Percentiles rank a stretch among this genome's conserved stretches.
Evolutionary conservation across 2,113 vertebrate genomes (phyloP).

Genomic region (Centropus unirufus): DNA sequence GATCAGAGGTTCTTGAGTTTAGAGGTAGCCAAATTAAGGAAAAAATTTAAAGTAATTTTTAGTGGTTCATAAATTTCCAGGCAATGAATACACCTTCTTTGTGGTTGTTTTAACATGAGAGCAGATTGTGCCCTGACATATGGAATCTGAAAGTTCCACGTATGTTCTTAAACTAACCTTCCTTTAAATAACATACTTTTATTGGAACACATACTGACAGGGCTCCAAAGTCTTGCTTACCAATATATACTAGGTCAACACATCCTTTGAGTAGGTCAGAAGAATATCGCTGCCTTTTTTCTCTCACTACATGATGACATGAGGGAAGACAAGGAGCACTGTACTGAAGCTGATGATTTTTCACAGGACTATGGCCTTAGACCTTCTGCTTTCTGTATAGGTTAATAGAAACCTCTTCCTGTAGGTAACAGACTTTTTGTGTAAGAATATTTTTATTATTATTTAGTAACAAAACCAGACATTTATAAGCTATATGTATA

Average conservation of each 20-base stretch:
- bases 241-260: not conserved
- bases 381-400: not conserved
- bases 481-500: not conserved
- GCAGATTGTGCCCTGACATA: not conserved
- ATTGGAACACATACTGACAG: not conserved
- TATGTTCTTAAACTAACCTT: not conserved
- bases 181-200: not conserved
- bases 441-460: not conserved
- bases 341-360: not conserved
- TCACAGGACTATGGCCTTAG: not conserved
- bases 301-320: not conserved
- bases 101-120: not conserved
- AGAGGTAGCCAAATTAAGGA: not conserved
- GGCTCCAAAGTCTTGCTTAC: not conserved
- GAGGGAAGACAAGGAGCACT: not conserved
- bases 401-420: not conserved
- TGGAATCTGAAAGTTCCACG: not conserved
- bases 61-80: not conserved
- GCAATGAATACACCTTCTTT: not conserved
- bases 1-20: not conserved
- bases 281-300: not conserved
- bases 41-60: slow-evolving; percentile 4
- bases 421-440: not conserved
- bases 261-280: not conserved
- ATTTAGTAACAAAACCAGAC: not conserved